Conservation (phyloP, 2,888 invertebrate genomes). For the Lithophane leautieri region DNA sequence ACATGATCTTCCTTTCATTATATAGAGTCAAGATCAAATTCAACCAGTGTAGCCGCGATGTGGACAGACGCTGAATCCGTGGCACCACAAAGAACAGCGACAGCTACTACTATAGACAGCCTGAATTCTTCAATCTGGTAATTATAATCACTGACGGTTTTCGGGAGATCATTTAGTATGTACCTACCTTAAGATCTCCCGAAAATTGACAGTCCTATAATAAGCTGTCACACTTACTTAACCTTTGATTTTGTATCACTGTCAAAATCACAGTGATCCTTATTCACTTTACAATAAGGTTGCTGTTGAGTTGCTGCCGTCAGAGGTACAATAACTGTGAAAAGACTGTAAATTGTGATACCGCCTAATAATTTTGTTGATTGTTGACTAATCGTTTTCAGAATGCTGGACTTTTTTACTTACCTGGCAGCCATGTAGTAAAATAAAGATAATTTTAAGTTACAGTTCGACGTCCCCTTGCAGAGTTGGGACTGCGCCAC, state of each 20-base stretch:
- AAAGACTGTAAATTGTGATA: neutral
- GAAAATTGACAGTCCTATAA: neutral
- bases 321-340: neutral
- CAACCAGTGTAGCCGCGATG: slow-evolving; percentile 88
- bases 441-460: slow-evolving; percentile 70
- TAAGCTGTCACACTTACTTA: neutral
- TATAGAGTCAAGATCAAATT: slow-evolving; percentile 93
- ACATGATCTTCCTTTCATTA: slow-evolving; percentile 31
- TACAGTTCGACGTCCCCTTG: slow-evolving; percentile 90
- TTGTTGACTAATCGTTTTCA: neutral
- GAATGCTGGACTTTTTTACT: neutral
- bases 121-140: slow-evolving; percentile 87
- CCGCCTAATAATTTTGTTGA: neutral
- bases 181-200: too few relatives aligned
- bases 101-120: slow-evolving; percentile 81
- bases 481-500: slow-evolving; percentile 89
- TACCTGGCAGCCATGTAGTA: slow-evolving; percentile 17
- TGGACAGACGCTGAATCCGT: slow-evolving; percentile 91
- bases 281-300: neutral
- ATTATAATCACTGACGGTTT: slow-evolving; percentile 24
- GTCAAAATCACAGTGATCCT: neutral
- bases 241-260: neutral
- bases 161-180: neutral
- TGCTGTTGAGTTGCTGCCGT: neutral
- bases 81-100: slow-evolving; percentile 88